phyloP scores from a whole-genome alignment of 2,888 invertebrate species.

The Drosophila acutilabella region DNA sequence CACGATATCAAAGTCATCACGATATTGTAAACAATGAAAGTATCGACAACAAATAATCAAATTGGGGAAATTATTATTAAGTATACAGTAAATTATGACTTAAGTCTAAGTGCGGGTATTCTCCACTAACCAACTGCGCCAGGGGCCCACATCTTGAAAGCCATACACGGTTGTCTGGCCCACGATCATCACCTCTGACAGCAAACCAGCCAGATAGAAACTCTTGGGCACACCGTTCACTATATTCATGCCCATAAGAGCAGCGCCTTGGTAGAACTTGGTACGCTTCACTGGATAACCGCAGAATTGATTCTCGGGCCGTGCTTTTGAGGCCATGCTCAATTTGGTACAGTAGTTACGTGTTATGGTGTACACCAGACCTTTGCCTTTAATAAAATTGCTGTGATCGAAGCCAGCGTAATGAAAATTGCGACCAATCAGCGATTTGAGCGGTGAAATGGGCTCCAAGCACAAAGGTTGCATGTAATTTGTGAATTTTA shows the following conservation, averaged over 20 bases:
- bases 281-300: conserved; percentile 41
- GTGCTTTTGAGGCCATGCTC: conserved; percentile 13
- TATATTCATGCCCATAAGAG: conserved; percentile 53
- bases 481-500: conserved; percentile 44
- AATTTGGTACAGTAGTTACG: conserved; percentile 30
- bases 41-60: conserved; percentile 5
- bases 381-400: conserved; percentile 41
- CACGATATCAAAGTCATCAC: conserved; percentile 12
- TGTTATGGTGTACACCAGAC: conserved; percentile 36
- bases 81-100: conserved; percentile 3
- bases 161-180: conserved; percentile 19
- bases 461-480: conserved; percentile 58
- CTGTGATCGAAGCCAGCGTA: conserved; percentile 48
- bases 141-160: conserved; percentile 49
- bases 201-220: conserved; percentile 55
- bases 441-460: conserved; percentile 33
- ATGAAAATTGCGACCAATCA: conserved; percentile 51
- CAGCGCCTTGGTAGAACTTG: conserved; percentile 44
- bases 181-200: conserved; percentile 25
- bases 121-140: conserved; percentile 50
- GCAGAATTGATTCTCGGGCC: conserved; percentile 56
- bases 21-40: conserved; percentile 1
- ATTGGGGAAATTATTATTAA: conserved; percentile 8
- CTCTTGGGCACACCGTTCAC: conserved; percentile 39
- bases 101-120: conserved; percentile 13